These are phyloP conservation scores for Syrista parreyssii DNA, from an alignment of 2,888 invertebrate genomes.

Conservation along the genomic window DNA sequence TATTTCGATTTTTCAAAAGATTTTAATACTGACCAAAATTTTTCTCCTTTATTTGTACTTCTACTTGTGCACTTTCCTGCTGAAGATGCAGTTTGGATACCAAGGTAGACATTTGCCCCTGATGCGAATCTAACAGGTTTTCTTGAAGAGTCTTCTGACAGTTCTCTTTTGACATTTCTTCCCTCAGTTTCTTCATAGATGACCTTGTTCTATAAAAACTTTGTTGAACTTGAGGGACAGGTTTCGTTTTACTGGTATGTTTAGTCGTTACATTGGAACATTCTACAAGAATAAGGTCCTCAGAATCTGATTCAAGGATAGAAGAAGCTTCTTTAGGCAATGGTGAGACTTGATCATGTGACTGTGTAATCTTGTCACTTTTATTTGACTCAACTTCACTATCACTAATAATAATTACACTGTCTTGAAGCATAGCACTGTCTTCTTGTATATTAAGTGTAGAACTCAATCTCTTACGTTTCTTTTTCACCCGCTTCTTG, in stretches of 20 bases:
- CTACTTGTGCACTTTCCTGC: neutral
- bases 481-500: neutral
- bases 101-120: neutral
- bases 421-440: conserved; percentile 20
- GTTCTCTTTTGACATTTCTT: neutral
- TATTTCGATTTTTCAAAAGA: neutral
- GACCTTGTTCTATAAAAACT: neutral
- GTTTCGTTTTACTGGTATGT: neutral
- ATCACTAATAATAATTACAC: conserved; percentile 40
- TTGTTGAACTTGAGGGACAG: neutral
- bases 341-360: neutral
- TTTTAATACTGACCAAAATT: neutral
- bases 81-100: neutral
- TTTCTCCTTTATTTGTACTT: neutral
- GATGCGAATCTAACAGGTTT: neutral
- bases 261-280: neutral
- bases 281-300: neutral
- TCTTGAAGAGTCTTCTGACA: neutral
- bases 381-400: conserved; percentile 20
- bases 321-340: neutral
- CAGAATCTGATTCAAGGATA: neutral
- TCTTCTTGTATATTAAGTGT: neutral
- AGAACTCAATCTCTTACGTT: neutral
- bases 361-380: neutral
- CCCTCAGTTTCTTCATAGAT: neutral